Conservation (phyloP, 2,797 vertebrate species). For the Tadarida brasiliensis region DNA sequence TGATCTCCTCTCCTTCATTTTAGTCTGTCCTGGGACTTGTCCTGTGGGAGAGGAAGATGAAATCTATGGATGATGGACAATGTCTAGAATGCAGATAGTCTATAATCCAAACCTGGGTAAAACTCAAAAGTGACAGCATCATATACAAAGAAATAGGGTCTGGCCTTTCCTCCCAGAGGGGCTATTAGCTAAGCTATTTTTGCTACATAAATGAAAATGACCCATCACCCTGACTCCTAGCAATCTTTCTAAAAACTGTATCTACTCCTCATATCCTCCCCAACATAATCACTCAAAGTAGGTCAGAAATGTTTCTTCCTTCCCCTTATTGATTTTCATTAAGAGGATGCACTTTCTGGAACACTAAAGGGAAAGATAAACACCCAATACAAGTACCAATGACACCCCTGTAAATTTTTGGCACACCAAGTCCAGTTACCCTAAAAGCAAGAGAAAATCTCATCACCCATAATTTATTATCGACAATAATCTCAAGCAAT, state of each 20-base stretch:
- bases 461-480: slow-evolving; percentile 1
- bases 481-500: slow-evolving; percentile 43
- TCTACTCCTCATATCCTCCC: background rate
- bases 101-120: slow-evolving; percentile 9
- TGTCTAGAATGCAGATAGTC: background rate
- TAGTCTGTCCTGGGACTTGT: slow-evolving; percentile 27
- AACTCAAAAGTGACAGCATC: slow-evolving; percentile 25
- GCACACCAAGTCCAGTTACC: background rate
- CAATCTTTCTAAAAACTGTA: slow-evolving; percentile 61
- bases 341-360: slow-evolving; percentile 70
- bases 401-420: slow-evolving; percentile 55
- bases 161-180: slow-evolving; percentile 35
- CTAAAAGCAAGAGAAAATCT: slow-evolving; percentile 22
- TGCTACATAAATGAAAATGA: slow-evolving; percentile 52
- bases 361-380: slow-evolving; percentile 50
- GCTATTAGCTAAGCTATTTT: slow-evolving; percentile 42
- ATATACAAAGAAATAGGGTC: slow-evolving; percentile 26
- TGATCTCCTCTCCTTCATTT: slow-evolving; percentile 13
- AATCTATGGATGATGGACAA: background rate
- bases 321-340: slow-evolving; percentile 62
- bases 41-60: background rate
- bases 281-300: slow-evolving; percentile 63
- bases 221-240: slow-evolving; percentile 57
- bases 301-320: slow-evolving; percentile 75
- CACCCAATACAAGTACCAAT: slow-evolving; percentile 52